A percentile compares a stretch with the other conserved stretches of the same genome.
Evolutionary conservation across 2,888 invertebrate species (phyloP).

Genomic region (Tenthredo distinguenda): DNA sequence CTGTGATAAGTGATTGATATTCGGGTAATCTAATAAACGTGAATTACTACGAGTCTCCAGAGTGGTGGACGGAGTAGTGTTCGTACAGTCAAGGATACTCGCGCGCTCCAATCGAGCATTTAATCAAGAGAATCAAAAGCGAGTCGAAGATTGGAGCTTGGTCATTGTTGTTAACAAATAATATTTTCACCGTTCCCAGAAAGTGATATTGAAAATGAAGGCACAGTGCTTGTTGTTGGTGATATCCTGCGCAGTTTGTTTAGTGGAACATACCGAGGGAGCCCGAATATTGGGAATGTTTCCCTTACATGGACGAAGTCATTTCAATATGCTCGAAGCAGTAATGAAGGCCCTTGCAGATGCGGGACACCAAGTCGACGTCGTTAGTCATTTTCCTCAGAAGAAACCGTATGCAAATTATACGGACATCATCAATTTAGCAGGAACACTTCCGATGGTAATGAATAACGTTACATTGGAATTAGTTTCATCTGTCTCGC

Average conservation of each 20-base stretch:
- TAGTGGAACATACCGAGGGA: background rate
- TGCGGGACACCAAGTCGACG: constrained; percentile 73
- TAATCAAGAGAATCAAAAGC: background rate
- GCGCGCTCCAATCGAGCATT: background rate
- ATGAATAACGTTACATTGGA: constrained; percentile 57
- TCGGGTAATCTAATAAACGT: background rate
- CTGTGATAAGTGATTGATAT: background rate
- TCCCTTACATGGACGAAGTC: constrained; percentile 52
- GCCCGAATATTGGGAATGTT: too few relatives aligned
- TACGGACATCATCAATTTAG: constrained; percentile 68
- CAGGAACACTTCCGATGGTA: constrained; percentile 53
- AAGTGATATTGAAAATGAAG: constrained; percentile 6
- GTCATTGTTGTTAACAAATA: background rate
- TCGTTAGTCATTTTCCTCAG: constrained; percentile 71
- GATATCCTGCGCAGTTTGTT: background rate
- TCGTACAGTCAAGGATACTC: too few relatives aligned
- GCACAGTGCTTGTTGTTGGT: background rate
- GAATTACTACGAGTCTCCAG: background rate
- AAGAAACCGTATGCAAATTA: constrained; percentile 66
- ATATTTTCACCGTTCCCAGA: background rate
- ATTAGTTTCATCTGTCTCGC: constrained; percentile 16
- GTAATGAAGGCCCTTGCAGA: constrained; percentile 66
- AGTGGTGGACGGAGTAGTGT: too few relatives aligned
- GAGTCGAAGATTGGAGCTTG: background rate
- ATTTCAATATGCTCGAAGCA: constrained; percentile 52